Conservation (phyloP, 1,140 invertebrate species). For the Maniola jurtina region DNA sequence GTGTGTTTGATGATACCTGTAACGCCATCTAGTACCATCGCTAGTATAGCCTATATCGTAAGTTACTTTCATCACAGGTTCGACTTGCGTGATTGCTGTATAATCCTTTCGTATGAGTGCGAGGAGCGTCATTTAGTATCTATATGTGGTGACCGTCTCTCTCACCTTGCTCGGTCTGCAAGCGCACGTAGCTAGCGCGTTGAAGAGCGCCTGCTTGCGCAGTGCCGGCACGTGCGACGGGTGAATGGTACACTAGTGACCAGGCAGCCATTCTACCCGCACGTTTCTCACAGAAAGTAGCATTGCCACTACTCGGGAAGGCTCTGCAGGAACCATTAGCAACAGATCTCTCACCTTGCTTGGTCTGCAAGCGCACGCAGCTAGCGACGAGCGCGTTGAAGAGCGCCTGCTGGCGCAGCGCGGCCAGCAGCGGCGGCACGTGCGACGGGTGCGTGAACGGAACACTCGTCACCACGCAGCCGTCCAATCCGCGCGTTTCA, state of each 20-base stretch:
- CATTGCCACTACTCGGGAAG: constrained; percentile 95
- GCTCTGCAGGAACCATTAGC: constrained; percentile 77
- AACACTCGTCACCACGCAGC: constrained; percentile 89
- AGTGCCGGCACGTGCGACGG: constrained; percentile 95
- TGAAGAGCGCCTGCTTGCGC: constrained; percentile 95
- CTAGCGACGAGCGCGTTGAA: constrained; percentile 94
- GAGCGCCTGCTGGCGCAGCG: constrained; percentile 92
- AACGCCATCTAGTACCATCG: too few species aligned
- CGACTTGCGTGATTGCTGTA: too few species aligned
- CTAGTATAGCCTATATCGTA: too few species aligned
- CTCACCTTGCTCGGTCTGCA: constrained; percentile 85
- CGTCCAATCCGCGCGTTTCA: constrained; percentile 88
- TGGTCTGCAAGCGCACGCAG: constrained; percentile 89
- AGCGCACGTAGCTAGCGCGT: constrained; percentile 92
- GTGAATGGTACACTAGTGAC: constrained; percentile 93
- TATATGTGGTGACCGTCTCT: too few species aligned
- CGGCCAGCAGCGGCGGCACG: constrained; percentile 92
- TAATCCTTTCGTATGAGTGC: too few species aligned
- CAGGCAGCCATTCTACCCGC: constrained; percentile 88
- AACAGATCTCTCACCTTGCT: constrained; percentile 80
- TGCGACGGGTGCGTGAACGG: constrained; percentile 96
- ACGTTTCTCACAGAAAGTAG: constrained; percentile 93
- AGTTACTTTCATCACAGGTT: too few species aligned
- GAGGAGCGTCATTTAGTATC: too few species aligned
- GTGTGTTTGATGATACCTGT: too few species aligned